Percentiles rank a stretch among this genome's conserved stretches.
Evolutionary conservation across 1,140 invertebrate species (phyloP).

Genomic region (Holcopasites calliopsidis): DNA sequence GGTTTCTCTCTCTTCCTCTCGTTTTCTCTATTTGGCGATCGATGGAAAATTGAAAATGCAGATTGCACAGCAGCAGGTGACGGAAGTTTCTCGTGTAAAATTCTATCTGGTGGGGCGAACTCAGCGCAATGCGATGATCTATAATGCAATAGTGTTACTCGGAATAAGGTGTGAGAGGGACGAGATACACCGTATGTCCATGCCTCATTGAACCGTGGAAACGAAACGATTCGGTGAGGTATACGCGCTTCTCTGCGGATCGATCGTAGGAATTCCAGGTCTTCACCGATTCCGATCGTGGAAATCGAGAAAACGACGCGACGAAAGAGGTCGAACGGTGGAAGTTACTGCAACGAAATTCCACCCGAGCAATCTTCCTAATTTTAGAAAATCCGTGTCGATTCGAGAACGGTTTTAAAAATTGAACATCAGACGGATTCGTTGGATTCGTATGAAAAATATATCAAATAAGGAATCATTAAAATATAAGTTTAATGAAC

Average conservation of each 20-base stretch:
- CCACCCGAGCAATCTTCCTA: not conserved
- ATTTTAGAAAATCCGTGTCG: not conserved
- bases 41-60: constrained; percentile 1
- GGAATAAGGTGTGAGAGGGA: not conserved
- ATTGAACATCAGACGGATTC: not conserved
- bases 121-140: constrained; percentile 14
- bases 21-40: not conserved
- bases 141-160: constrained; percentile 15
- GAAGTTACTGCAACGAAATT: not conserved
- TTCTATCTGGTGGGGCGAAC: constrained; percentile 6
- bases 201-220: not conserved
- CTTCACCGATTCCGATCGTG: not conserved
- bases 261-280: not conserved
- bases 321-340: not conserved
- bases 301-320: not conserved
- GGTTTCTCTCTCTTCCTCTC: too few relatives aligned
- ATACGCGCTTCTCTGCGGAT: not conserved
- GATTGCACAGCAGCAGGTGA: not conserved
- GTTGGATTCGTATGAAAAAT: too few relatives aligned
- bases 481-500: too few relatives aligned
- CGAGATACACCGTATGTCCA: not conserved
- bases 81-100: constrained; percentile 33
- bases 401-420: not conserved
- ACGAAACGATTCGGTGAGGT: not conserved
- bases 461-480: too few relatives aligned